These are phyloP conservation scores for Sylvia atricapilla DNA, from an alignment of 2,113 vertebrate genomes.

Conservation along the genomic window DNA sequence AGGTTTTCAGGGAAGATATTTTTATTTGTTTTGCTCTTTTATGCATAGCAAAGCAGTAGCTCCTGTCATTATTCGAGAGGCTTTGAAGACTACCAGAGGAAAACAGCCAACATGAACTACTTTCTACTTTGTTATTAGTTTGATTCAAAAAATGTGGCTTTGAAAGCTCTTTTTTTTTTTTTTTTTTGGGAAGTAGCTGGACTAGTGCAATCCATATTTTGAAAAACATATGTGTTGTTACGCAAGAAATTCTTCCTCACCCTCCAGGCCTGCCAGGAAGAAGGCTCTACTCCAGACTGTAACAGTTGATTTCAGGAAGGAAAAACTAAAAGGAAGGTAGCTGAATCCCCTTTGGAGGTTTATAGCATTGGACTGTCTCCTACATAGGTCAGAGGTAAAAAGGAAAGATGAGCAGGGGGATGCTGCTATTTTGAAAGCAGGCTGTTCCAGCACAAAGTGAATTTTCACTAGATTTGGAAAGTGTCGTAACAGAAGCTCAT, in stretches of 20 bases:
- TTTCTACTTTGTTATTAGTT: constrained; percentile 17
- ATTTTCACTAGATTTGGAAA: not conserved
- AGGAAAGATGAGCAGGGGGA: not conserved
- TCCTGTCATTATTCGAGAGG: constrained; percentile 25
- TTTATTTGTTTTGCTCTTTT: constrained; percentile 27
- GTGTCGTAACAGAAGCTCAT: not conserved
- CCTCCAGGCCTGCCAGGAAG: not conserved
- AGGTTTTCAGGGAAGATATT: not conserved
- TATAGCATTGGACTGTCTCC: not conserved
- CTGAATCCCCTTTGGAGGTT: not conserved
- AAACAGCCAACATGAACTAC: not conserved
- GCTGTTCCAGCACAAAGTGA: not conserved
- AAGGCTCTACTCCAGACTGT: not conserved
- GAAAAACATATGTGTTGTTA: constrained; percentile 6
- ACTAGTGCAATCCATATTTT: not conserved
- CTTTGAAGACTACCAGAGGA: constrained; percentile 24
- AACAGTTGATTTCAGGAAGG: not conserved
- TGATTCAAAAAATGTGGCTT: not conserved
- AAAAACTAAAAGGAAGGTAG: not conserved
- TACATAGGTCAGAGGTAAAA: not conserved
- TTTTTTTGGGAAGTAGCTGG: not conserved
- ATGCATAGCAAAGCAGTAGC: constrained; percentile 1
- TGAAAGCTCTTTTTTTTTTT: not conserved
- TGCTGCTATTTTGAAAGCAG: not conserved
- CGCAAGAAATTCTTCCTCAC: not conserved